Evolutionary conservation across 2,797 vertebrate genomes (phyloP).

Genomic region (Meriones psammophilus): DNA sequence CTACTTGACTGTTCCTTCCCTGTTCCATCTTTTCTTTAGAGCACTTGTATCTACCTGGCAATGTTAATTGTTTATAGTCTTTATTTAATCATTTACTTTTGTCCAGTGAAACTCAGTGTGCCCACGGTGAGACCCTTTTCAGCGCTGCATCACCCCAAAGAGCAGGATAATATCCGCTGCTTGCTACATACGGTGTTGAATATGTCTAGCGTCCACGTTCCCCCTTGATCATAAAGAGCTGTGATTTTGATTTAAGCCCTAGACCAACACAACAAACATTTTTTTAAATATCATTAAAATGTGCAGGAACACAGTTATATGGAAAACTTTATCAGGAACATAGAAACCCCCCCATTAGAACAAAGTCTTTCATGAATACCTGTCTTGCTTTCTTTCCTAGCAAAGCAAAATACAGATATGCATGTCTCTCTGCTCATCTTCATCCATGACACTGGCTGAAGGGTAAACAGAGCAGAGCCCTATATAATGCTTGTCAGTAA

Average conservation of each 20-base stretch:
- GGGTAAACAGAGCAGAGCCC: neutral
- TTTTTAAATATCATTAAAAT: conserved; percentile 34
- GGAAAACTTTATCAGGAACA: conserved; percentile 25
- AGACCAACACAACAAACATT: neutral
- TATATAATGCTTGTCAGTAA: neutral
- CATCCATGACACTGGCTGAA: neutral
- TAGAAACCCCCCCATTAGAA: neutral
- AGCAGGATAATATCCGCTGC: neutral
- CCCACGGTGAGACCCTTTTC: neutral
- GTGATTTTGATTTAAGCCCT: conserved; percentile 10
- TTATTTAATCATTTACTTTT: neutral
- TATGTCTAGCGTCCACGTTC: conserved; percentile 33
- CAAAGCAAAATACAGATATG: neutral
- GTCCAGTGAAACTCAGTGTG: neutral
- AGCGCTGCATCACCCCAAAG: neutral
- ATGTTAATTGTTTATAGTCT: neutral
- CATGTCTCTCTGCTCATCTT: neutral
- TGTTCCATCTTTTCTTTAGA: neutral
- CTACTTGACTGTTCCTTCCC: neutral
- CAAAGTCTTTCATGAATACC: neutral
- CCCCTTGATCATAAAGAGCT: conserved; percentile 8
- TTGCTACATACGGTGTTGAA: neutral
- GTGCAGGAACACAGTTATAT: neutral
- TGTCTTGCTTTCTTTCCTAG: conserved; percentile 17
- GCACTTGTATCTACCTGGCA: neutral